Base-by-base conservation (phyloP, 2,797 vertebrate genomes). In the Diceros bicornis region DNA sequence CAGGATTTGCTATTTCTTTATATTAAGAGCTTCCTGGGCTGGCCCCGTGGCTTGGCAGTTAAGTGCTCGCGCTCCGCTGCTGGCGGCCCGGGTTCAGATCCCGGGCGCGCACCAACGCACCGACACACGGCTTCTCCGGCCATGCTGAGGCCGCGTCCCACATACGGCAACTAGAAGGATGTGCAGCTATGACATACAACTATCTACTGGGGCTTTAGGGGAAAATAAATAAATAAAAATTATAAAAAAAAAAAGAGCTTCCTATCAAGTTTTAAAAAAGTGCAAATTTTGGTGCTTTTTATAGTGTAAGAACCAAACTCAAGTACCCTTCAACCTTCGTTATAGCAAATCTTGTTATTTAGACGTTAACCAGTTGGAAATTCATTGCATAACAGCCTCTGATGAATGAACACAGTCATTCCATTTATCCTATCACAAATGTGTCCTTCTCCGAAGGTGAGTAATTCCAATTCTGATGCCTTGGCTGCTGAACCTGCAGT, bases 341-440 rank as follows among this genome's bases (percentile, higher is more conserved):
- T 90, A 87, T 10, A 88, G 37, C 66, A n/a, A 55, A 32, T 41
- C 87, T 87, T 87, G 44, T 59, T 96, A 88, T 82, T 92, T 94
- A 77, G 89, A 96, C 94, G 86, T 78, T 88, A 97, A 81, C 71
- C 93, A 66, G 89, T 69, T 78, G 95, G 94, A 97, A 97, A 96
- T 66, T 81, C 79, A 85, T 37, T 64, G 50, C 66, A 66, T 11
- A 37, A n/a, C 55, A 89, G 89, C 79, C 52, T 95, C 88, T 83
- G 69, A 74, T 96, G 83, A 96, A 91, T 89, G 94, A 96, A 96
- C 50, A 89, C 0, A 37, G 81, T 64, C 52, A 37, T 88, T 96
- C 78, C 64, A 94, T 87, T 92, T 92, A 83, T 84, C 50, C 75
- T 29, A 10, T 79, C 72, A 82, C 88, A 86, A 89, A 85, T 61